phyloP scores from a whole-genome alignment of 2,888 invertebrate species.

The Perizoma flavofasciatum region DNA sequence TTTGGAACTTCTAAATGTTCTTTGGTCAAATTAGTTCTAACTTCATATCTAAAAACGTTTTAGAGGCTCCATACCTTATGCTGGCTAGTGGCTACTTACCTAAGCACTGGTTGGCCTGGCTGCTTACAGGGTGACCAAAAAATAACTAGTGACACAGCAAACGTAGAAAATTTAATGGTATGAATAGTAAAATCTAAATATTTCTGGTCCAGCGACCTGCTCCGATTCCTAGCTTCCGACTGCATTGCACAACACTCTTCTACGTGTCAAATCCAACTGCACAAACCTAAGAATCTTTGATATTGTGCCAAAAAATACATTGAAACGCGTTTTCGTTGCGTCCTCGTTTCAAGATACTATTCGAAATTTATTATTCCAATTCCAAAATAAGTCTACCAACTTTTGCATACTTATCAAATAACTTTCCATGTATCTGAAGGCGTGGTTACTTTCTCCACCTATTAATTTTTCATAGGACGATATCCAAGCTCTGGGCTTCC shows the following conservation, averaged over 20 bases:
- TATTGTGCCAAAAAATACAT: slow-evolving; percentile 33
- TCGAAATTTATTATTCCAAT: slow-evolving; percentile 12
- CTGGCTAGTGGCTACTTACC: no score
- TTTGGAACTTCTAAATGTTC: no score
- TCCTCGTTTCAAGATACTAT: slow-evolving; percentile 6
- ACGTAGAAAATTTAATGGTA: no score
- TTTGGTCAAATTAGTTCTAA: no score
- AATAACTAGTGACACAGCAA: no score
- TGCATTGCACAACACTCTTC: slow-evolving; percentile 30
- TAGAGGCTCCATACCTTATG: no score
- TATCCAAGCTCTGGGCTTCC: slow-evolving; percentile 33
- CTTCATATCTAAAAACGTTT: no score
- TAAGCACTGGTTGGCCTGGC: no score
- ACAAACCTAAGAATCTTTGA: slow-evolving; percentile 27
- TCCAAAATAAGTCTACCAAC: slow-evolving; percentile 20
- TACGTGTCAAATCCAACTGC: slow-evolving; percentile 29
- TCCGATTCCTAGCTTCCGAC: slow-evolving; percentile 17
- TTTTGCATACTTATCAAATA: slow-evolving; percentile 25
- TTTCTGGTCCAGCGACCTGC: slow-evolving; percentile 14
- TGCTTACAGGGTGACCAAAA: no score
- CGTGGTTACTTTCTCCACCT: slow-evolving; percentile 28
- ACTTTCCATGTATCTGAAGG: slow-evolving; percentile 23
- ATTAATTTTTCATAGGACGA: slow-evolving; percentile 35
- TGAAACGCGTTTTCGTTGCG: slow-evolving; percentile 13
- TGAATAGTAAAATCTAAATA: no score